Base-by-base conservation (phyloP, 2,797 vertebrate genomes). In the Zalophus californianus region DNA sequence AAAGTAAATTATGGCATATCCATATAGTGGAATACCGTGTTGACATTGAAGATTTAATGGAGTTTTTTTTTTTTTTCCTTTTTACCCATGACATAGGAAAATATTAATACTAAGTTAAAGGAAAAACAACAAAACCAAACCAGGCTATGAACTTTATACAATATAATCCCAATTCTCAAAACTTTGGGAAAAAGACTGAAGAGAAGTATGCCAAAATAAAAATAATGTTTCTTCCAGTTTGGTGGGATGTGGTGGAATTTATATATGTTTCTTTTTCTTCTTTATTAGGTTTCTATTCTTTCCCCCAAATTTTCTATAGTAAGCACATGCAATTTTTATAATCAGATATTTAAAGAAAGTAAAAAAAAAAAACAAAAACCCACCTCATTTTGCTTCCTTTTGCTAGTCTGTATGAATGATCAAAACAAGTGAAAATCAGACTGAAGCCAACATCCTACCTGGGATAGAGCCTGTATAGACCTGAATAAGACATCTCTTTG, bases 211-310 rank as follows among this genome's bases (percentile, higher is more conserved):
- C 38, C 41, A 38, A 68, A 86, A 88, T 80, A 54, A 73, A 29
- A 35, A 3, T 32, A 60, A 52, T 79, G 23, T 38, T 78, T 95
- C 72, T 91, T 54, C 44, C n/a, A 66, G 6, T n/a, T 56, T 88
- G 77, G 9, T 79, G 29, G 38, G 50, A 21, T 92, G 58, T 44
- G 66, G 41, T 21, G 35, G 52, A 62, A 66, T 88, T 87, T 87
- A 25, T 85, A 16, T 44, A 18, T 75, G 35, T 1, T 70, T 38
- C 84, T 62, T 44, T 86, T 11, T 12, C 48, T 68, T 77, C 41
- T 58, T 60, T 27, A 18, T 96, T 90, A 75, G 48, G 86, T 96
- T 87, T 86, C 77, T 93, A 38, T 44, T 29, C 48, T 52, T 84
- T 83, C 32, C 21, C 13, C 27, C 8, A 70, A 35, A 8, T 91